phyloP scores from a whole-genome alignment of 2,888 invertebrate genomes.

The Drosophila greeni region DNA sequence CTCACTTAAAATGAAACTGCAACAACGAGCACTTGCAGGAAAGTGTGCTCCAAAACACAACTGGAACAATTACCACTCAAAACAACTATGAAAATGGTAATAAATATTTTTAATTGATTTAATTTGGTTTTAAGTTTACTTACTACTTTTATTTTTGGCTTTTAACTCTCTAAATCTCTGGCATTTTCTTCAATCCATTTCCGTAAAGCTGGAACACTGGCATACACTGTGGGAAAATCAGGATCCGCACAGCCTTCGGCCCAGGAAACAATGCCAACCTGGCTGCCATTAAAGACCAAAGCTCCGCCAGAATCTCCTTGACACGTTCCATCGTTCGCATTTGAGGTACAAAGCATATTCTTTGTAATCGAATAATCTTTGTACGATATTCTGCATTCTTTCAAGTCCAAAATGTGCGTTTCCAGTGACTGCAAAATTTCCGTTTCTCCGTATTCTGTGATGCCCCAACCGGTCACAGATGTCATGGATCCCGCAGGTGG shows the following conservation, averaged over 20 bases:
- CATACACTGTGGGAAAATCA: conserved; percentile 20
- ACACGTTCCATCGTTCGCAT: conserved; percentile 4
- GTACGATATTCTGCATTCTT: background rate
- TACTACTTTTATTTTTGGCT: too few species aligned
- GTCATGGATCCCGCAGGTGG: background rate
- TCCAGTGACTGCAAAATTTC: conserved; percentile 8
- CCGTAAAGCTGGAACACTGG: conserved; percentile 11
- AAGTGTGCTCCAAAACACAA: conserved; percentile 28
- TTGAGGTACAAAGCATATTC: conserved; percentile 24
- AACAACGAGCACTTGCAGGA: background rate
- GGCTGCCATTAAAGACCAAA: conserved; percentile 8
- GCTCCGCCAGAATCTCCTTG: conserved; percentile 26
- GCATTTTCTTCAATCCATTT: conserved; percentile 4
- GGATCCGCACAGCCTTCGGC: conserved; percentile 15
- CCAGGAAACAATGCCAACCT: conserved; percentile 30
- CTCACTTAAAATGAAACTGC: background rate
- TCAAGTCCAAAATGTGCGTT: background rate
- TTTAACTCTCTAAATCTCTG: background rate
- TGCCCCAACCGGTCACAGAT: conserved; percentile 18
- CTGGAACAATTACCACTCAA: background rate
- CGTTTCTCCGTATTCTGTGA: background rate
- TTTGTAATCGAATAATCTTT: background rate
- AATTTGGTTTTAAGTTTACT: too few species aligned
- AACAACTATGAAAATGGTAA: too few species aligned
- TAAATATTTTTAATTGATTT: too few species aligned